These are phyloP conservation scores for Antennarius striatus DNA, from an alignment of 2,113 vertebrate genomes.

Conservation along the genomic window DNA sequence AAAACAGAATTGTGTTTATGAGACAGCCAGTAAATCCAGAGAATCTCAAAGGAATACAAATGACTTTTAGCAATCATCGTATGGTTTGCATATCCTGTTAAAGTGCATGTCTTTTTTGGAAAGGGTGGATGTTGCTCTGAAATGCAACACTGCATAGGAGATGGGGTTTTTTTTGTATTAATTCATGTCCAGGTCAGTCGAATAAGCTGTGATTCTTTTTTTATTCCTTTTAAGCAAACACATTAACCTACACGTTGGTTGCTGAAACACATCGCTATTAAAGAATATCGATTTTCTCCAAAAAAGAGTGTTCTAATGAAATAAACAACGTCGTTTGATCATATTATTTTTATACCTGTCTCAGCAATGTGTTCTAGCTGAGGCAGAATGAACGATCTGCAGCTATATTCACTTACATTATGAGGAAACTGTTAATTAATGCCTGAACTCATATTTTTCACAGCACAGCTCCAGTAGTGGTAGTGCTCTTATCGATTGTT, in stretches of 20 bases:
- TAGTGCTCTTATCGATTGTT: conserved; percentile 69
- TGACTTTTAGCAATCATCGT: conserved; percentile 44
- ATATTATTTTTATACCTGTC: conserved; percentile 6
- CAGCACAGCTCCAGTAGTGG: conserved; percentile 39
- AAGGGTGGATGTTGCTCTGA: conserved; percentile 17
- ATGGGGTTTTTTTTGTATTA: neutral
- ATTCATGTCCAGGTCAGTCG: neutral
- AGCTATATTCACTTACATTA: neutral
- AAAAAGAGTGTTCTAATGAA: neutral
- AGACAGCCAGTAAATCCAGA: conserved; percentile 64
- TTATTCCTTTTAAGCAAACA: conserved; percentile 1
- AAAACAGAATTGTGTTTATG: conserved; percentile 55
- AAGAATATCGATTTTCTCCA: neutral
- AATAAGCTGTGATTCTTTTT: neutral
- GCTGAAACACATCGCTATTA: neutral
- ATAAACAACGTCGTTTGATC: neutral
- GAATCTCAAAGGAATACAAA: conserved; percentile 50
- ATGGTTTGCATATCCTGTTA: conserved; percentile 46
- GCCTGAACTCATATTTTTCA: conserved; percentile 51
- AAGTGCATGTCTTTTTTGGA: conserved; percentile 34
- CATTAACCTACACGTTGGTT: neutral
- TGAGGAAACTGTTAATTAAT: conserved; percentile 21
- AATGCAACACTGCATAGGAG: neutral
- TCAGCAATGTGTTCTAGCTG: conserved; percentile 2
- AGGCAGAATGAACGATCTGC: neutral